Evolutionary conservation across 35 echinoderm and acorn worm genomes (phyloP).

Genomic region (Lytechinus variegatus): DNA sequence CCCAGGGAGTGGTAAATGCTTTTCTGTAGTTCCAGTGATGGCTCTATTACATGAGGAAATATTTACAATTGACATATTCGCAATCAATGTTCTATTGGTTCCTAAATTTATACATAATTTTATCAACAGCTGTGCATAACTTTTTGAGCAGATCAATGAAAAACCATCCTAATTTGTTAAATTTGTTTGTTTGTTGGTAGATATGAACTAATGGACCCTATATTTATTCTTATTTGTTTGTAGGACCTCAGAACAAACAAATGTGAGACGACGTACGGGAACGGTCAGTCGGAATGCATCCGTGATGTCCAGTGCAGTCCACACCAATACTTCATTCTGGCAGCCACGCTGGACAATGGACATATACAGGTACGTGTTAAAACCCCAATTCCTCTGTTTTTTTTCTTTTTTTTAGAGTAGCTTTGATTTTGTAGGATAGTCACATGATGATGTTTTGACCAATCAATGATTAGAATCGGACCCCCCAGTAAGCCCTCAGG

Average conservation of each 20-base stretch:
- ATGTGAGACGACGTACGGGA: conserved; percentile 68
- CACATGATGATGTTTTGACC: too few species aligned
- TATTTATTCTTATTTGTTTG: not conserved
- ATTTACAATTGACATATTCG: too few species aligned
- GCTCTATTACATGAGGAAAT: conserved; percentile 44
- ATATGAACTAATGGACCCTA: too few species aligned
- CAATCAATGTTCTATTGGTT: too few species aligned
- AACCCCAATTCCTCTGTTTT: not conserved
- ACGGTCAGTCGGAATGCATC: conserved; percentile 60
- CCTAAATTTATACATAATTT: too few species aligned
- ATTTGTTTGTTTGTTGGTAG: too few species aligned
- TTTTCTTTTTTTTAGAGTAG: not conserved
- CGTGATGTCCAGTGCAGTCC: conserved; percentile 92
- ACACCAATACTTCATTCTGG: conserved; percentile 83
- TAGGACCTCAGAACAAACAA: conserved; percentile 84
- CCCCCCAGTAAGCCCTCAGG: too few species aligned
- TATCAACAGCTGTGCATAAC: too few species aligned
- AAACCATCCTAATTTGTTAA: too few species aligned
- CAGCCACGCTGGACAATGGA: conserved; percentile 84
- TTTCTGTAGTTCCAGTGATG: conserved; percentile 81
- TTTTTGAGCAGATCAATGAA: too few species aligned
- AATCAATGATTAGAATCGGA: too few species aligned
- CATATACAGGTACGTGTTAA: conserved; percentile 84
- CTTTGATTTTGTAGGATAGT: not conserved
- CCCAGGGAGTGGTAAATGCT: conserved; percentile 80